These are phyloP conservation scores for Watsonalla binaria DNA, from an alignment of 2,888 invertebrate species.

Conservation along the genomic window DNA sequence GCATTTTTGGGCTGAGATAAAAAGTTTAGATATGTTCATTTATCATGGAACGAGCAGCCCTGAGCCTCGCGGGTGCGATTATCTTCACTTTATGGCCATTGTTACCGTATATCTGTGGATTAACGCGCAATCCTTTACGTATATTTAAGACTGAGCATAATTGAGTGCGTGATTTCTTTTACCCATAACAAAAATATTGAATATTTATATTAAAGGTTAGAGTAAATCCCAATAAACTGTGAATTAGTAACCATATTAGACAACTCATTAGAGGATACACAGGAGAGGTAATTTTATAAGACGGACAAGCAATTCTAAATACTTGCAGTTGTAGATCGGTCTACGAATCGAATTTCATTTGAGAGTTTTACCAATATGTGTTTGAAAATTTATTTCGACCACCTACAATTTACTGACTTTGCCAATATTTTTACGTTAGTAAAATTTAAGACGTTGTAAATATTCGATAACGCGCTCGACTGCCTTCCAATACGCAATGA, in stretches of 20 bases:
- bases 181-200: background rate
- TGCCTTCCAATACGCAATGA: slow-evolving; percentile 25
- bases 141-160: slow-evolving; percentile 13
- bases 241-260: too few relatives aligned
- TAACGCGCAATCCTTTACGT: slow-evolving; percentile 16
- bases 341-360: too few relatives aligned
- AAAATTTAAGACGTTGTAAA: slow-evolving; percentile 21
- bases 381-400: background rate
- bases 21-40: slow-evolving; percentile 27
- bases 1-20: slow-evolving; percentile 7
- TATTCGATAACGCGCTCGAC: slow-evolving; percentile 22
- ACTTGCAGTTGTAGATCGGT: too few relatives aligned
- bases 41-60: slow-evolving; percentile 33
- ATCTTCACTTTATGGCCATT: slow-evolving; percentile 24
- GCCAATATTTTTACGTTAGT: background rate
- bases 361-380: too few relatives aligned
- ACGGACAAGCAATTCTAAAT: too few relatives aligned
- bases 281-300: too few relatives aligned
- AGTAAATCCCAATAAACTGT: too few relatives aligned
- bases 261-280: too few relatives aligned
- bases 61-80: slow-evolving; percentile 27
- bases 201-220: too few relatives aligned
- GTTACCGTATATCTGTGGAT: slow-evolving; percentile 19
- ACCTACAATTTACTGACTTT: background rate
- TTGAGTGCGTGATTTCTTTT: slow-evolving; percentile 5